Percentiles rank a stretch among this genome's conserved stretches.
Evolutionary conservation across 53 echinoderm and acorn worm species (phyloP).

Genomic region (Crossaster papposus): DNA sequence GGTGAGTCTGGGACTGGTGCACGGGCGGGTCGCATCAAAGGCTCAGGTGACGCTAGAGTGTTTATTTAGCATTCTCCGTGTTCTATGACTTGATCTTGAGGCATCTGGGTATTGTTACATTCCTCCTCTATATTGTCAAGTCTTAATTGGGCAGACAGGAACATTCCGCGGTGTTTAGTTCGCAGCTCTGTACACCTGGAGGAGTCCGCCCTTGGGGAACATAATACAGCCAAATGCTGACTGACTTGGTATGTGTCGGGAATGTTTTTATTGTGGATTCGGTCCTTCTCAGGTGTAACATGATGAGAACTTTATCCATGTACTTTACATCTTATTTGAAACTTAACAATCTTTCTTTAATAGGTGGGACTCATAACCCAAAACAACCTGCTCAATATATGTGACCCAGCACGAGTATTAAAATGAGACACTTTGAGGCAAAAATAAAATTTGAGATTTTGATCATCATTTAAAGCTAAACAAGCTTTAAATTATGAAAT

Average conservation of each 20-base stretch:
- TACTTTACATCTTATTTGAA: no score
- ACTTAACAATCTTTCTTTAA: no score
- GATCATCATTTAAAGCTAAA: no score
- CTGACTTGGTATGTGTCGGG: not conserved
- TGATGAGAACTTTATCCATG: not conserved
- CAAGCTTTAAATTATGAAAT: no score
- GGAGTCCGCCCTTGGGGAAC: constrained; percentile 28
- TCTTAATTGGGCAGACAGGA: constrained; percentile 15
- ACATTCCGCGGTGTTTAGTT: constrained; percentile 25
- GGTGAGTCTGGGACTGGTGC: constrained; percentile 31
- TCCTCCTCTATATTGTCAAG: constrained; percentile 18
- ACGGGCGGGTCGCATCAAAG: constrained; percentile 27
- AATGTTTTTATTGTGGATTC: no score
- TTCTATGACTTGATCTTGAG: not conserved
- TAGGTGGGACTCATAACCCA: no score
- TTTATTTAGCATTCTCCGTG: not conserved
- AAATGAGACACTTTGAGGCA: no score
- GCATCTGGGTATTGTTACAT: constrained; percentile 33
- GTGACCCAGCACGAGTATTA: no score
- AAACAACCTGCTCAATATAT: no score
- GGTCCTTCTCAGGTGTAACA: not conserved
- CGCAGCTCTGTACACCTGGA: not conserved
- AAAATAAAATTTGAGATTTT: no score
- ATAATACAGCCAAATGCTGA: not conserved
- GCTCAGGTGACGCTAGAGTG: constrained; percentile 35